Evolutionary conservation across 1,140 invertebrate genomes (phyloP).

Genomic region (Drosophila cardini): DNA sequence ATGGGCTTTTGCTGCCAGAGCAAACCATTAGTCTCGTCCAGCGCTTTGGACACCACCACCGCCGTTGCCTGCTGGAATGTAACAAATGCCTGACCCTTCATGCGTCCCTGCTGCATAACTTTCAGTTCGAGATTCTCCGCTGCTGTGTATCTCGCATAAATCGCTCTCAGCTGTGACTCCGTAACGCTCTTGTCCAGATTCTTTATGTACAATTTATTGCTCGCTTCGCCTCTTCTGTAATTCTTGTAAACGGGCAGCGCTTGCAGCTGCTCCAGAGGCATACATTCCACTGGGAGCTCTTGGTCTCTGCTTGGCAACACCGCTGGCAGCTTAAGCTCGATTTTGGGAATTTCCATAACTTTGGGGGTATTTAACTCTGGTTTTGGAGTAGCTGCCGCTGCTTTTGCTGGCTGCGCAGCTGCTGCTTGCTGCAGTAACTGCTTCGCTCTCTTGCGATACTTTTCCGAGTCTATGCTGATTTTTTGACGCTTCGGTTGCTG

Average conservation of each 20-base stretch:
- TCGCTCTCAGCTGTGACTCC: constrained; percentile 90
- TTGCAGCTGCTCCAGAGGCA: constrained; percentile 91
- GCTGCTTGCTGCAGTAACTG: constrained; percentile 58
- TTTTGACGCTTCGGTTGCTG: constrained; percentile 36
- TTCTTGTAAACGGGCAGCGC: constrained; percentile 93
- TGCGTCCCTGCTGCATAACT: constrained; percentile 96
- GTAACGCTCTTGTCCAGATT: constrained; percentile 94
- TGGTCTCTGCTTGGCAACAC: neutral
- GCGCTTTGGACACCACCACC: constrained; percentile 89
- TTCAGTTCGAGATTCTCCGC: constrained; percentile 86
- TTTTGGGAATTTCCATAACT: constrained; percentile 34
- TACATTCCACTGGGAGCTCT: constrained; percentile 76
- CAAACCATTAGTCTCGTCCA: constrained; percentile 96
- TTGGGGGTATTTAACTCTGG: neutral
- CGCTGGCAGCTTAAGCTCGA: constrained; percentile 58
- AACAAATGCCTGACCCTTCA: constrained; percentile 98
- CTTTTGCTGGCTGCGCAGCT: constrained; percentile 18
- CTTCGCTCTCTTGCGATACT: constrained; percentile 50
- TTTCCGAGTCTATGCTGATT: neutral
- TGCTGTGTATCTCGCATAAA: constrained; percentile 90
- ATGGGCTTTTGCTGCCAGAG: constrained; percentile 88
- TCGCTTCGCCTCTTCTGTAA: constrained; percentile 92
- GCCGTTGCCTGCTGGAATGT: constrained; percentile 86
- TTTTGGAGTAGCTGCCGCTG: neutral
- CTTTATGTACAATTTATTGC: constrained; percentile 95